Evolutionary conservation across 2,797 vertebrate genomes (phyloP), one percentile per base, ranked within the genome.

Genomic region (Triplophysa yarkandensis): DNA sequence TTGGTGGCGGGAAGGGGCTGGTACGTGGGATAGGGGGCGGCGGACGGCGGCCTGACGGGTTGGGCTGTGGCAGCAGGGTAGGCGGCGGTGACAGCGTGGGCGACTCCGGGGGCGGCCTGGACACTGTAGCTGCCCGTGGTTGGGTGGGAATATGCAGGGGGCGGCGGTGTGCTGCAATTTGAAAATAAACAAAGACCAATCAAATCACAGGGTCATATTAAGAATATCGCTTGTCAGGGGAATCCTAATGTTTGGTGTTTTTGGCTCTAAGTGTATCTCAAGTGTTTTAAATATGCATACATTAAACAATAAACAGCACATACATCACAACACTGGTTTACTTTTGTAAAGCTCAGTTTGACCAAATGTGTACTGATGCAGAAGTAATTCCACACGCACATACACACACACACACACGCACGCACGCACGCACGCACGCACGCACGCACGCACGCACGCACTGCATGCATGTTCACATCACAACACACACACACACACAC

Each of bases 1-100:
- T 92, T 92, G 9, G 86, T 92, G 30, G 86, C 43, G 34, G 90
- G 87, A 58, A 86, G 88, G 34, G 82, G 85, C 84, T 90, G 91
- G 82, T 90, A 88, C 6, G 83, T 65, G 0, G 89, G 81, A 57
- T 91, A 92, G 2, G 88, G 80, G 0, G 84, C 84, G 0, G 88
- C 79, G 5, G 81, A 86, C 11, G 86, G 84, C 0, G 90, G 88
- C 23, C 87, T 68, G 1, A 85, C 83, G 0, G 88, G 84, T 76
- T 83, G 86, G 2, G 86, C 79, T 2, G 91, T 83, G 17, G 89
- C 80, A 0, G 87, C 83, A 5, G 90, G 77, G 73, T 92, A 92
- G 3, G 92, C 88, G 0, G 89, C 91, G 0, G 89, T 91, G 58
- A 87, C 83, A 0, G 90, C 68, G 3, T 92, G 87, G 68, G 88